Evolutionary conservation across 2,888 invertebrate species (phyloP), one percentile per base, ranked within the genome.

Genomic region (Panorpa germanica): DNA sequence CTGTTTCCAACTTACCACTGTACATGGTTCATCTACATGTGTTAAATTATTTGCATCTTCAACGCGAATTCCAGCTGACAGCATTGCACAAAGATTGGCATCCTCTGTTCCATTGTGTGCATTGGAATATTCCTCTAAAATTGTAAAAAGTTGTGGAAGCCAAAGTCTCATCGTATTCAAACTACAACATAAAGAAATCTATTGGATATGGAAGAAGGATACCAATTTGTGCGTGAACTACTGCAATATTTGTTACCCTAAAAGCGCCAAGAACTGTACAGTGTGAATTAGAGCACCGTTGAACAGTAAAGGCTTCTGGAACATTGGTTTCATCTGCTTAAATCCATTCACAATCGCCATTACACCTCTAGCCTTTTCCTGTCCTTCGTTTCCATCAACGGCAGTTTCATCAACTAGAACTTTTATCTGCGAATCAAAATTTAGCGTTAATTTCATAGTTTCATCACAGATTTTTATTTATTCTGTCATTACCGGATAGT

Each of bases 71-170:
- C n/a, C n/a, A n/a, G n/a, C n/a, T n/a, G n/a, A n/a, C 8, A 54
- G 38, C 28, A 54, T 49, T 3, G 42, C 42, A 34, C 54, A 54
- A 29, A 54, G 41, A 33, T 44, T 44, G n/a, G 44, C 39, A 2
- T 42, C 37, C n/a, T 8, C 29, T 5, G 7, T 25, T 16, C 22
- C 7, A 1, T 24, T 32, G 14, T 38, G 33, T 3, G 38, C 35
- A 9, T 18, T 32, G 34, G 59, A 55, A 31, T 50, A 42, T 26
- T 57, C 54, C 9, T 48, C 46, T 25, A 75, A 70, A 48, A 76
- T 73, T 31, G 76, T 69, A 39, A 85, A 83, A 11, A 88, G 58
- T 46, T 85, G 82, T 0, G 86, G 86, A 39, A 85, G 63, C 85
- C 86, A 88, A 18, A 86, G 61, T 10, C 83, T 71, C 21, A 86